Conservation (phyloP, 1,140 invertebrate genomes). For the Habropoda laboriosa region DNA sequence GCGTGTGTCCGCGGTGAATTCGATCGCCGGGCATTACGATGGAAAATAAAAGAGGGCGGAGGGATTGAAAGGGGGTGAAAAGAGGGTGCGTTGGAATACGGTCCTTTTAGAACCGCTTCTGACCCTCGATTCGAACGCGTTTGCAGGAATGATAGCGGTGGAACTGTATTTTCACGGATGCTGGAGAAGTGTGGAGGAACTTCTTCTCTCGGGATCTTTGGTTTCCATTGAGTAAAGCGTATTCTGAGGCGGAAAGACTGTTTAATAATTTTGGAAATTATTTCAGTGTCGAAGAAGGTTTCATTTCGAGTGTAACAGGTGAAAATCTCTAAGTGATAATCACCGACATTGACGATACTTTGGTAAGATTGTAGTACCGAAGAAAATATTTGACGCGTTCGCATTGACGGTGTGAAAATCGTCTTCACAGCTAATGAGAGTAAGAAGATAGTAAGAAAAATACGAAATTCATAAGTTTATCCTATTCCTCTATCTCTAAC, state of each 20-base stretch:
- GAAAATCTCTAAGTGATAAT: too few species aligned
- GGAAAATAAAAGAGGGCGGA: not conserved
- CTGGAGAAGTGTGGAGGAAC: not conserved
- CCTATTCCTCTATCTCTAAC: too few species aligned
- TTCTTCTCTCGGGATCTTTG: not conserved
- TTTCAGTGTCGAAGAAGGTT: not conserved
- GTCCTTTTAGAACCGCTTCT: not conserved
- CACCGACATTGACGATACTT: too few species aligned
- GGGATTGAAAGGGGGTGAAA: not conserved
- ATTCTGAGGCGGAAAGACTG: not conserved
- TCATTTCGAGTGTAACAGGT: too few species aligned
- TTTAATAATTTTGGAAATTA: not conserved
- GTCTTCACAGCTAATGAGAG: too few species aligned
- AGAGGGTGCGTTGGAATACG: not conserved
- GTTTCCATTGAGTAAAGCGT: not conserved
- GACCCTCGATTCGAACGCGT: not conserved
- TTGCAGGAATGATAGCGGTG: slow-evolving; percentile 1
- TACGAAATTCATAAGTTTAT: too few species aligned
- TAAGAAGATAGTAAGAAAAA: too few species aligned
- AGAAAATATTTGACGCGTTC: too few species aligned
- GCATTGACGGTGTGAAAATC: too few species aligned
- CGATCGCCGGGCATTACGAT: slow-evolving; percentile 48
- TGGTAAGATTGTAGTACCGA: too few species aligned
- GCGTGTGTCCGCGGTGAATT: slow-evolving; percentile 34
- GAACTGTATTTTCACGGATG: not conserved